Base-by-base conservation (phyloP, 2,113 vertebrate species). In the Colius striatus region DNA sequence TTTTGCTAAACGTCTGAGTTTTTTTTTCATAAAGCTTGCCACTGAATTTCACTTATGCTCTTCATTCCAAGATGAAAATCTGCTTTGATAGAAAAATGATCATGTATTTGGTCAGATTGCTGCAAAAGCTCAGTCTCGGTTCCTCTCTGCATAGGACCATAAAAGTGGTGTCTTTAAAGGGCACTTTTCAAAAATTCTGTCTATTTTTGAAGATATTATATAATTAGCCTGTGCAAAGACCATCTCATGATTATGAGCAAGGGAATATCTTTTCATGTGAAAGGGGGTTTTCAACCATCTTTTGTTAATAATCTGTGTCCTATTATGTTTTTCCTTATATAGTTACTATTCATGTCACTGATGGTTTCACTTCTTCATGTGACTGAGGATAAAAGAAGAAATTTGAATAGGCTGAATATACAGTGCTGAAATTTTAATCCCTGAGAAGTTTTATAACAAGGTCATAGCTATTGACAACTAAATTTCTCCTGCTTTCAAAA, bases 401-500 rank as follows among this genome's bases (percentile, higher is more conserved):
- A 82, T 89, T 86, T 93, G 72, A 86, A 90, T 90, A 85, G 66
- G 20, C 61, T 88, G 75, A 76, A 78, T 91, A 73, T 80, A 45
- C 26, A 77, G 19, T 89, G 55, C 55, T 83, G 79, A 53, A 90
- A 75, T 85, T 72, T 84, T 58, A 77, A 71, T 95, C 86, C 30
- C 70, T 77, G 29, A 87, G 54, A 96, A 94, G 73, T 88, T 85
- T 90, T 38, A 32, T 87, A 55, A 71, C 81, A 86, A 94, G 87
- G 54, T 92, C 85, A 86, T 87, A 95, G 41, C 61, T 91, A 58
- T 72, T 91, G 84, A 94, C 84, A 75, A 63, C 32, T 57, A 90
- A 58, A 89, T 63, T 95, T 80, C 45, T 91, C 65, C 87, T 76
- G 45, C 80, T 93, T 87, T 96, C 90, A 88, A 43, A 81, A 90